Evolutionary conservation across 2,797 vertebrate species (phyloP).

Genomic region (Psittacula echo): DNA sequence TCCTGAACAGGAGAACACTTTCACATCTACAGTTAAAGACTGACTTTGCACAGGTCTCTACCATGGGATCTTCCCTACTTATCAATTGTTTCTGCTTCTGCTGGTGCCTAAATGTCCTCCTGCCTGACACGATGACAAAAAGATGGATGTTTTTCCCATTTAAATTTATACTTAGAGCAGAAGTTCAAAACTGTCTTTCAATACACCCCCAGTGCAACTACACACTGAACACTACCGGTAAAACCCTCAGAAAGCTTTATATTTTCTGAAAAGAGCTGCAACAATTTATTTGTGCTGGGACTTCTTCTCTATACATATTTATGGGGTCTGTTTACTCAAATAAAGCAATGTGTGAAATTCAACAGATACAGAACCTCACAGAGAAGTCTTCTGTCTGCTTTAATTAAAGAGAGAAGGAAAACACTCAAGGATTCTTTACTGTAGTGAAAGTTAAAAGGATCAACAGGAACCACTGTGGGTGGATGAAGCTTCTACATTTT

Average conservation of each 20-base stretch:
- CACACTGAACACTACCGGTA: background rate
- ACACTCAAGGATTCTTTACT: background rate
- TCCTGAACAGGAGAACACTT: background rate
- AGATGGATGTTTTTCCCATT: background rate
- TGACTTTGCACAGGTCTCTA: background rate
- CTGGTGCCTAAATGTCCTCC: background rate
- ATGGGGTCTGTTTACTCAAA: constrained; percentile 40
- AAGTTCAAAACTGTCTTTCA: background rate
- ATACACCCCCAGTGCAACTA: background rate
- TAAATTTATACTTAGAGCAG: background rate
- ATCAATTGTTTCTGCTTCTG: background rate
- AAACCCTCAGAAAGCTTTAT: background rate
- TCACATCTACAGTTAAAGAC: background rate
- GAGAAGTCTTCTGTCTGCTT: constrained; percentile 36
- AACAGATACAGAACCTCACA: constrained; percentile 41
- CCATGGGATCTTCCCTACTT: background rate
- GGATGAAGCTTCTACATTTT: background rate
- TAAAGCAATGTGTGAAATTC: constrained; percentile 63
- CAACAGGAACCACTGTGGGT: background rate
- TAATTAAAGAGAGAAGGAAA: constrained; percentile 35
- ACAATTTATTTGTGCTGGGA: constrained; percentile 1
- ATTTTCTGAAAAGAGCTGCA: constrained; percentile 31
- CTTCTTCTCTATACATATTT: constrained; percentile 11
- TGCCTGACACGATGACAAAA: background rate
- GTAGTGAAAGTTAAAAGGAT: constrained; percentile 5